Percentiles rank a stretch among this genome's conserved stretches.
Evolutionary conservation across 2,113 vertebrate genomes (phyloP).

Genomic region (Myrmecophaga tridactyla): DNA sequence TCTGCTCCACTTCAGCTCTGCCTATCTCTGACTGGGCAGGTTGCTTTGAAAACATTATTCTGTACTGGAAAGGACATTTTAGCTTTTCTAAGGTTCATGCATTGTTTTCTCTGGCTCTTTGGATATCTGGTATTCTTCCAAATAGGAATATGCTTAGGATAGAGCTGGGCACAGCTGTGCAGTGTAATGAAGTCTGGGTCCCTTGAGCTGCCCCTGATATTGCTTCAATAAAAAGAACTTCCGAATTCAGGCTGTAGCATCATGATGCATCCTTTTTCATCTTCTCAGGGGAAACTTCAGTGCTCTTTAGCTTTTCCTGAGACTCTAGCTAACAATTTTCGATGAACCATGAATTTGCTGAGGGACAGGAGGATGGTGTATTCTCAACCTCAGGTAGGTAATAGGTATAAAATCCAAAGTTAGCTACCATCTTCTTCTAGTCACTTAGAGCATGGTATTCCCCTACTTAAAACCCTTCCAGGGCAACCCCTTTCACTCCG

Average conservation of each 20-base stretch:
- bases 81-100: neutral
- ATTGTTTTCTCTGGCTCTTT: neutral
- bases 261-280: neutral
- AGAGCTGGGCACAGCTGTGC: neutral
- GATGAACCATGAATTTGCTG: neutral
- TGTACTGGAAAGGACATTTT: neutral
- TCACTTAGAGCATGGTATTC: neutral
- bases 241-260: neutral
- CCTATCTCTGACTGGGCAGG: neutral
- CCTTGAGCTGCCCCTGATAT: neutral
- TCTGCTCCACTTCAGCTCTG: neutral
- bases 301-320: rapidly evolving
- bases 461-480: neutral
- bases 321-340: conserved; percentile 9
- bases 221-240: conserved; percentile 8
- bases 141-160: neutral
- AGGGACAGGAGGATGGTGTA: neutral
- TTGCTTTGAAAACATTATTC: neutral
- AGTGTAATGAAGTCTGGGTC: neutral
- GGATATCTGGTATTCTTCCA: neutral
- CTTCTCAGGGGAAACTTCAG: neutral
- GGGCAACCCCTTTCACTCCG: rapidly evolving
- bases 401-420: neutral
- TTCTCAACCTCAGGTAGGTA: neutral
- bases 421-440: neutral